These are phyloP conservation scores for Huso huso DNA, from an alignment of 2,797 vertebrate species.

Conservation along the genomic window DNA sequence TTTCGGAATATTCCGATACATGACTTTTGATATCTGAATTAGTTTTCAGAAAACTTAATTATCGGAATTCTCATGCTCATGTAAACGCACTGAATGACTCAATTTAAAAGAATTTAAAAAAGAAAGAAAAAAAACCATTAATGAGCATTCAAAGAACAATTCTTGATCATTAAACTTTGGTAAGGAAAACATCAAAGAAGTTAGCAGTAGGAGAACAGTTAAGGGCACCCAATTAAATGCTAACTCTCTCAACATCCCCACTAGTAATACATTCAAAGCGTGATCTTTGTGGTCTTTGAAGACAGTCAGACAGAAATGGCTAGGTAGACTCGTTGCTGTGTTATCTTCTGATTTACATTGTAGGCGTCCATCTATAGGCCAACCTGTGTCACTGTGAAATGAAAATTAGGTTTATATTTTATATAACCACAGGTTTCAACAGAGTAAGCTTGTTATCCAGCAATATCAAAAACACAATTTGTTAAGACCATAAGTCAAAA, in stretches of 20 bases:
- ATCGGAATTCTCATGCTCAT: too few species aligned
- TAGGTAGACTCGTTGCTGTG: constrained; percentile 17
- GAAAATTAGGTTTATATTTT: constrained; percentile 8
- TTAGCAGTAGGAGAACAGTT: constrained; percentile 14
- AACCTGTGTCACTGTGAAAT: constrained; percentile 15
- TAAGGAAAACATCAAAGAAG: constrained; percentile 15
- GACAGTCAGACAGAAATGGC: constrained; percentile 8
- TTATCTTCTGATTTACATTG: constrained; percentile 25
- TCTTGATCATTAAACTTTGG: constrained; percentile 21
- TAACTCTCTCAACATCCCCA: constrained; percentile 13
- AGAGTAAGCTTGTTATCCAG: not conserved
- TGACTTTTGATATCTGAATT: too few species aligned
- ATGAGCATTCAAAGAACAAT: not conserved
- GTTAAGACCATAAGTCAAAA: constrained; percentile 5
- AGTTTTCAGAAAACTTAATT: too few species aligned
- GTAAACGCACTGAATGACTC: too few species aligned
- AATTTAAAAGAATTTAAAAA: too few species aligned
- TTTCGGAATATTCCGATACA: too few species aligned
- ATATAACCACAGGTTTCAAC: constrained; percentile 8
- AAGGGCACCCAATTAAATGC: constrained; percentile 26
- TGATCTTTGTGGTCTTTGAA: constrained; percentile 21
- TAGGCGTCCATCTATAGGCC: constrained; percentile 11
- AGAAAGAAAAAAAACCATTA: too few species aligned
- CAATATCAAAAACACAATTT: constrained; percentile 1
- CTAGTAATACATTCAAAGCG: constrained; percentile 23